Evolutionary conservation across 2,888 invertebrate genomes (phyloP).

Genomic region (Drosophila mimetica): DNA sequence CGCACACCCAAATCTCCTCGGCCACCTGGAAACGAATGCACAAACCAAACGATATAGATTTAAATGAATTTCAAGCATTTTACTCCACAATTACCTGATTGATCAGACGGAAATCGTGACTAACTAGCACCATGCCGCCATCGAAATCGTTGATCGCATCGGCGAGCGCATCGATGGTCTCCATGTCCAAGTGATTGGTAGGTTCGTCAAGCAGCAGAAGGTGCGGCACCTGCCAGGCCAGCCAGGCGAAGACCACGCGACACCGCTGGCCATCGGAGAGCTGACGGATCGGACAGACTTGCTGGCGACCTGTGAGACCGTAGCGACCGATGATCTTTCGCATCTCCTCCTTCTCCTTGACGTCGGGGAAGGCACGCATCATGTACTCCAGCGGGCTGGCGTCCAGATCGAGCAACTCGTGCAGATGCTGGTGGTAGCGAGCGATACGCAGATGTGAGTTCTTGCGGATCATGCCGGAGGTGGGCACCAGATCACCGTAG

Average conservation of each 20-base stretch:
- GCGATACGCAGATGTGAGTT: conserved; percentile 99
- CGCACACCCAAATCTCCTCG: conserved; percentile 99
- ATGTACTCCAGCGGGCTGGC: conserved; percentile 98
- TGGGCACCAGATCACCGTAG: conserved; percentile 97
- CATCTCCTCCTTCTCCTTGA: conserved; percentile 99
- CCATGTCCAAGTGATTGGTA: conserved; percentile 98
- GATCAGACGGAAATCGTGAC: conserved; percentile 99
- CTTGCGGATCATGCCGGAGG: conserved; percentile 98
- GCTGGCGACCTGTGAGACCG: conserved; percentile 98
- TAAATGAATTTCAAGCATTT: too few relatives aligned
- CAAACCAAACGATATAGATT: too few relatives aligned
- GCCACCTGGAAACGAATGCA: conserved; percentile 95
- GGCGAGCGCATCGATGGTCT: conserved; percentile 98
- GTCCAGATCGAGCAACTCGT: conserved; percentile 97
- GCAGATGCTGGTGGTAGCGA: conserved; percentile 99
- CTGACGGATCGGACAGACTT: conserved; percentile 87
- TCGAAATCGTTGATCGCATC: conserved; percentile 99
- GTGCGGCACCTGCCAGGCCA: conserved; percentile 99
- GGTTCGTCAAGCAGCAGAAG: conserved; percentile 92
- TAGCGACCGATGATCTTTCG: conserved; percentile 99
- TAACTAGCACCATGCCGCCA: conserved; percentile 99
- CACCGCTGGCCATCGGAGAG: conserved; percentile 99
- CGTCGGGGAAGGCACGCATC: conserved; percentile 98
- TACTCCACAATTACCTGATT: too few relatives aligned
- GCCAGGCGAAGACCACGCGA: conserved; percentile 99